phyloP scores from a whole-genome alignment of 2,113 vertebrate species.

The Gymnorhina tibicen region DNA sequence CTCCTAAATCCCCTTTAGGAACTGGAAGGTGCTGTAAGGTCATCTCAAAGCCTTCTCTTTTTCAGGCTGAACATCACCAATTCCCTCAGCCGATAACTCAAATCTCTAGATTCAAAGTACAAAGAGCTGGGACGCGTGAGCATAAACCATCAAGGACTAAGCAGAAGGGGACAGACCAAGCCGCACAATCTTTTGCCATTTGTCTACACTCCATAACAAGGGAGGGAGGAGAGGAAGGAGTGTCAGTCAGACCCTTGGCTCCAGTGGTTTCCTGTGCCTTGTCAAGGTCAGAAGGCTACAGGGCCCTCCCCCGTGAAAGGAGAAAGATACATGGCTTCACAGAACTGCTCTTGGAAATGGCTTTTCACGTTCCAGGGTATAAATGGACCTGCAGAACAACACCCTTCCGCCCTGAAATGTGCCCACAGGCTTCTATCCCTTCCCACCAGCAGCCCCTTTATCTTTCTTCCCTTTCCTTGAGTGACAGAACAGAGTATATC shows the following conservation, averaged over 20 bases:
- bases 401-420: not conserved
- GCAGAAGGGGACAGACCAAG: not conserved
- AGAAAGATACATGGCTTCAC: not conserved
- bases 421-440: not conserved
- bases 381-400: not conserved
- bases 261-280: constrained; percentile 8
- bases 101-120: not conserved
- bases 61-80: not conserved
- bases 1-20: not conserved
- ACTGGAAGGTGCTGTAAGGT: not conserved
- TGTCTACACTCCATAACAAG: not conserved
- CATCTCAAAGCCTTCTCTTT: not conserved
- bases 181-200: not conserved
- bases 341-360: not conserved
- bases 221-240: not conserved
- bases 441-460: not conserved
- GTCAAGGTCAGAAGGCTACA: constrained; percentile 31
- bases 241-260: not conserved
- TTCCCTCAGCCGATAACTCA: not conserved
- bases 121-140: not conserved
- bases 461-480: not conserved
- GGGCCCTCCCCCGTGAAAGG: not conserved
- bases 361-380: not conserved
- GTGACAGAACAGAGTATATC: not conserved
- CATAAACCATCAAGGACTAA: not conserved